Evolutionary conservation across 2,888 invertebrate species (phyloP), one percentile per base, ranked within the genome.

Genomic region (Mesoligia furuncula): DNA sequence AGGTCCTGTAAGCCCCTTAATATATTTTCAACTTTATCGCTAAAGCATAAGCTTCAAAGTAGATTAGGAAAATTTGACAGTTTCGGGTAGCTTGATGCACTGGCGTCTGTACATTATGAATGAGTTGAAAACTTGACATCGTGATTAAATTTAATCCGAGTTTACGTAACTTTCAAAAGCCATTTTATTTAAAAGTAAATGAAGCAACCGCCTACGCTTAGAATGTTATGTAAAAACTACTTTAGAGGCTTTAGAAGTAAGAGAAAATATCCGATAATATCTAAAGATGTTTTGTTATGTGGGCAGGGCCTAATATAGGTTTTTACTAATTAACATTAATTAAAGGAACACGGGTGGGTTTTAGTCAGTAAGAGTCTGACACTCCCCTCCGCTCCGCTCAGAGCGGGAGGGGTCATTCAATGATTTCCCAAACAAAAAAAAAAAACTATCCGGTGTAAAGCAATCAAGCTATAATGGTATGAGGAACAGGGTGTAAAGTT

Each of bases 181-280:
- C 15, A n/a, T 15, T 57, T 42, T 8, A 36, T 64, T 59, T 42
- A 69, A 54, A 78, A 81, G 31, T 64, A 36, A 51, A 57, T 48
- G 45, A 42, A 69, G 20, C 61, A 72, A 17, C 64, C 57, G 54
- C 65, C 76, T 59, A 76, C 83, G 54, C 59, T 5, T 15, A 76
- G 20, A 51, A 20, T 36, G 77, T 82, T 82, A 82, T 61, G 24
- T 82, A 79, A 79, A 81, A 76, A 65, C 64, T 45, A 51, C 31
- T 79, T 39, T 31, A 31, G 13, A 54, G 5, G 8, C 1, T 64
- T 62, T 59, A 7, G 8, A n/a, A 24, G 54, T 45, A 36, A 62
- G 17, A 48, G 57, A 7, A 75, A 51, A 64, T 59, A 78, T 54
- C 39, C 11, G 15, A 11, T 31, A n/a, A 24, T 54, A 45, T 74